phyloP scores from a whole-genome alignment of 1,140 invertebrate genomes.

The Charaxes varanes region DNA sequence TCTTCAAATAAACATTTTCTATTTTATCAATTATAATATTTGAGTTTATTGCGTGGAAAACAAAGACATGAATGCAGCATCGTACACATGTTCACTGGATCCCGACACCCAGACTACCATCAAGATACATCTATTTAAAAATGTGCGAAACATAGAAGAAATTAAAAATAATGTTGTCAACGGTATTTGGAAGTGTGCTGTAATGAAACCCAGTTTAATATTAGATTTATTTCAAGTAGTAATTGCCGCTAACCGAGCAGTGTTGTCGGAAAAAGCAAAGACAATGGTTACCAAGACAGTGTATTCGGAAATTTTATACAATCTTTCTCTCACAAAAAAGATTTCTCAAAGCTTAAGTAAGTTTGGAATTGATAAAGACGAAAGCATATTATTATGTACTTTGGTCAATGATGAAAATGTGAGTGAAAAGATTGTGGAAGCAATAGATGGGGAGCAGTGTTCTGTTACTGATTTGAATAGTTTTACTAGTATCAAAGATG shows the following conservation, averaged over 20 bases:
- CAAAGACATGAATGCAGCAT: conserved; percentile 14
- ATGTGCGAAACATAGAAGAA: conserved; percentile 76
- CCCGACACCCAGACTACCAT: conserved; percentile 62
- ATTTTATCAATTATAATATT: too few species aligned
- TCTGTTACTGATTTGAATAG: conserved; percentile 61
- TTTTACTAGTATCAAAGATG: conserved; percentile 61
- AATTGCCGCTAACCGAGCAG: conserved; percentile 81
- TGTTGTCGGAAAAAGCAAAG: conserved; percentile 64
- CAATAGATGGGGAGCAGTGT: conserved; percentile 70
- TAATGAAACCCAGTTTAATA: conserved; percentile 78
- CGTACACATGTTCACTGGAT: conserved; percentile 64
- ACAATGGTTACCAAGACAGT: conserved; percentile 77
- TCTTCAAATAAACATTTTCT: too few species aligned
- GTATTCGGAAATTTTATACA: conserved; percentile 81
- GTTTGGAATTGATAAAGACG: conserved; percentile 78
- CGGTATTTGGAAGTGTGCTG: conserved; percentile 75
- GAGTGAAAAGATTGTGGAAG: conserved; percentile 40
- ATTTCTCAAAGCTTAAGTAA: conserved; percentile 78
- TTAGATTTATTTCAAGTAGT: conserved; percentile 79
- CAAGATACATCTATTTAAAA: conserved; percentile 74
- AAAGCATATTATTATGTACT: conserved; percentile 75
- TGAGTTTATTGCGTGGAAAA: neutral
- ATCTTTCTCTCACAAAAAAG: conserved; percentile 80
- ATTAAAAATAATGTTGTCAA: conserved; percentile 73
- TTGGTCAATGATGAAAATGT: conserved; percentile 60